phyloP scores from a whole-genome alignment of 2,113 vertebrate genomes.

The Nothoprocta perdicaria region DNA sequence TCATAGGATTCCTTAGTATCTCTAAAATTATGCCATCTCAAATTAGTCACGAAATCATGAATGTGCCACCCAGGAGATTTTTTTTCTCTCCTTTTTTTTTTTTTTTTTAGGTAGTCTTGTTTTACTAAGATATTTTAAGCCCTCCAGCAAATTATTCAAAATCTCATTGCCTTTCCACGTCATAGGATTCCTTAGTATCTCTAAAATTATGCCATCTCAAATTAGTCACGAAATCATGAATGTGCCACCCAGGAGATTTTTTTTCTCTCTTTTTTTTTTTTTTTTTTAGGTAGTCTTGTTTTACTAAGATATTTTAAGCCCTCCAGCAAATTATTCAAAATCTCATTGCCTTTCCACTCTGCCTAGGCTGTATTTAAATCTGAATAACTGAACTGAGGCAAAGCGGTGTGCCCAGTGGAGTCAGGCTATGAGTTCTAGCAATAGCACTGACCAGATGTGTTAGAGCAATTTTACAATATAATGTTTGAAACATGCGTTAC shows the following conservation, averaged over 20 bases:
- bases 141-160: slow-evolving; percentile 72
- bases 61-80: slow-evolving; percentile 53
- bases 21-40: slow-evolving; percentile 70
- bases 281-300: slow-evolving; percentile 65
- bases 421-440: slow-evolving; percentile 39
- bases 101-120: slow-evolving; percentile 65
- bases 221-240: slow-evolving; percentile 70
- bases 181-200: slow-evolving; percentile 34
- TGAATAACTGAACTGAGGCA: slow-evolving; percentile 52
- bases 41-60: slow-evolving; percentile 71
- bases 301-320: slow-evolving; percentile 70
- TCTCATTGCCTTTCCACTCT: slow-evolving; percentile 51
- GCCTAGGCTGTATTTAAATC: slow-evolving; percentile 56
- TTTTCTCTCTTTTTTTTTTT: slow-evolving; percentile 27
- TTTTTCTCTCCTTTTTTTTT: slow-evolving; percentile 25
- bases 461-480: slow-evolving; percentile 61
- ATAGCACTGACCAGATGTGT: slow-evolving; percentile 55
- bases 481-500: slow-evolving; percentile 23
- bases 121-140: slow-evolving; percentile 70
- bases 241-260: slow-evolving; percentile 51
- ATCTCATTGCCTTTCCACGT: slow-evolving; percentile 47
- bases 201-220: slow-evolving; percentile 70
- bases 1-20: slow-evolving; percentile 36
- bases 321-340: slow-evolving; percentile 71
- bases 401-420: slow-evolving; percentile 49